Evolutionary conservation across 2,888 invertebrate genomes (phyloP).

Genomic region (Stenodema calcarata): DNA sequence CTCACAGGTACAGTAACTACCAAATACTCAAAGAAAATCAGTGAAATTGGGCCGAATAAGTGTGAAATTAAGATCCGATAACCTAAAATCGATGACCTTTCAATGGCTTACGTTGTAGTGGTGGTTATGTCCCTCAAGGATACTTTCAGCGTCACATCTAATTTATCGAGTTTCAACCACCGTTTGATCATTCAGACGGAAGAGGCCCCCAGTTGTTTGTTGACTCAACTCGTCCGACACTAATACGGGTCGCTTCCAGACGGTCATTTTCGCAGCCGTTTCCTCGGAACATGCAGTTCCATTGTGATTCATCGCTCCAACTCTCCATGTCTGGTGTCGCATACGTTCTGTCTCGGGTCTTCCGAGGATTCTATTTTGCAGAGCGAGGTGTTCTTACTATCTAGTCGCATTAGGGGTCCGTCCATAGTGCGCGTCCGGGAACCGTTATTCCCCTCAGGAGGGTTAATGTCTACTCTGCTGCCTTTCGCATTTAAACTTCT

Average conservation of each 20-base stretch:
- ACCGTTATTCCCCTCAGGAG: not conserved
- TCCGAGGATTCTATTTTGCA: not conserved
- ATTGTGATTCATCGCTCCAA: not conserved
- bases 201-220: not conserved
- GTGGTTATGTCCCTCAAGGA: too few relatives aligned
- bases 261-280: not conserved
- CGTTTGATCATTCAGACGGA: not conserved
- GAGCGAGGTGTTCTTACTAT: not conserved
- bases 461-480: not conserved
- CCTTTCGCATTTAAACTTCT: conserved; percentile 24
- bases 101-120: too few relatives aligned
- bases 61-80: too few relatives aligned
- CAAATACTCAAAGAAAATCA: too few relatives aligned
- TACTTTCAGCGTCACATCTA: too few relatives aligned
- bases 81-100: too few relatives aligned
- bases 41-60: too few relatives aligned
- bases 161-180: not conserved
- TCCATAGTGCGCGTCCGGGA: not conserved
- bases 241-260: not conserved
- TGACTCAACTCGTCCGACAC: not conserved
- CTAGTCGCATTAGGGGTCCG: not conserved
- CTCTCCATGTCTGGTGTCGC: not conserved
- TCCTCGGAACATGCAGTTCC: not conserved
- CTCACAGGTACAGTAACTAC: too few relatives aligned
- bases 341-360: not conserved